A percentile compares a stretch with the other conserved stretches of the same genome.
These are phyloP conservation scores for Brachionus angularis DNA, from an alignment of 1,140 invertebrate species.

Conservation along the genomic window DNA sequence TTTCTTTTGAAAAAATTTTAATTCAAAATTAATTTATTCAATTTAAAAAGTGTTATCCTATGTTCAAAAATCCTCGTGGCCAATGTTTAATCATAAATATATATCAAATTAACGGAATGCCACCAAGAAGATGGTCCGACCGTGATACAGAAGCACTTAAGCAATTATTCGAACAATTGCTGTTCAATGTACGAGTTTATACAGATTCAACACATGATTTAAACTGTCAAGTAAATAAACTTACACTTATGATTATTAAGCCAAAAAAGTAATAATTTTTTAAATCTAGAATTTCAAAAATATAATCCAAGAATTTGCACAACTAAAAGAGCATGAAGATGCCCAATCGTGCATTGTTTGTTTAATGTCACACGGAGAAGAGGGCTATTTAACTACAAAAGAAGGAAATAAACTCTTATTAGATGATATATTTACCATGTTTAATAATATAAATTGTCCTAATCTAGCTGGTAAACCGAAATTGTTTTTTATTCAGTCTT, in stretches of 20 bases:
- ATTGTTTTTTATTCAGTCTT: slow-evolving; percentile 73
- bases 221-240: neutral
- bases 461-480: slow-evolving; percentile 67
- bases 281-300: slow-evolving; percentile 15
- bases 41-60: slow-evolving; percentile 27
- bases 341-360: slow-evolving; percentile 35
- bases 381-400: slow-evolving; percentile 33
- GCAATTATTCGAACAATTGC: slow-evolving; percentile 21
- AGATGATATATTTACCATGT: slow-evolving; percentile 51
- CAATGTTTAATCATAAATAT: slow-evolving; percentile 44
- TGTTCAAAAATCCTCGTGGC: slow-evolving; percentile 41
- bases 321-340: slow-evolving; percentile 28
- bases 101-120: slow-evolving; percentile 34
- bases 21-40: neutral
- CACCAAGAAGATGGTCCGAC: slow-evolving; percentile 38
- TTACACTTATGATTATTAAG: neutral
- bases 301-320: slow-evolving; percentile 20
- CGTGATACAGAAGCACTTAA: slow-evolving; percentile 6
- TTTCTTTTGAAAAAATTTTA: neutral
- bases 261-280: neutral
- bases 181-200: slow-evolving; percentile 28
- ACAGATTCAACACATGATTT: slow-evolving; percentile 33
- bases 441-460: slow-evolving; percentile 64
- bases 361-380: slow-evolving; percentile 44
- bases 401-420: slow-evolving; percentile 34